Percentiles rank a stretch among this genome's conserved stretches.
Evolutionary conservation across 2,113 vertebrate species (phyloP).

Genomic region (Tachuris rubrigastra): DNA sequence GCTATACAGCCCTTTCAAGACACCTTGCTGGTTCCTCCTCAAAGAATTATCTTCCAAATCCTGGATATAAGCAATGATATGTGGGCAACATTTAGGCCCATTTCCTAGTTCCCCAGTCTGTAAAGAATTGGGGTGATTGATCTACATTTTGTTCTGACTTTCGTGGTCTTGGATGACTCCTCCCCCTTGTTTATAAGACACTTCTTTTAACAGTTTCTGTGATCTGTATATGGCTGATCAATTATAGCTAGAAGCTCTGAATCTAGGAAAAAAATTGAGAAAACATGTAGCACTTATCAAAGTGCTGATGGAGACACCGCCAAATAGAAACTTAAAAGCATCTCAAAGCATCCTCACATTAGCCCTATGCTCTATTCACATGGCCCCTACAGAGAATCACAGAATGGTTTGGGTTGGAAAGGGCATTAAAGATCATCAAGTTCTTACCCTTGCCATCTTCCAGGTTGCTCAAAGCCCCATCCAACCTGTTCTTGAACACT

Average conservation of each 20-base stretch:
- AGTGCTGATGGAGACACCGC: background rate
- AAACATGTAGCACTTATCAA: background rate
- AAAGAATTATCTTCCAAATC: background rate
- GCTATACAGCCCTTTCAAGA: background rate
- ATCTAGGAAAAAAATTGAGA: background rate
- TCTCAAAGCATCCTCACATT: background rate
- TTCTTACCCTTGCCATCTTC: rapidly evolving
- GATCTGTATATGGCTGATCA: background rate
- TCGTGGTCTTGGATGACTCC: background rate
- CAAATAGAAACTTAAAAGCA: background rate
- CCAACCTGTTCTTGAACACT: background rate
- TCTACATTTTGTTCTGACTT: background rate
- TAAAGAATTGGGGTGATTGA: background rate
- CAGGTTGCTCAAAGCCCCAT: background rate
- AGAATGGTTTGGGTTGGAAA: background rate
- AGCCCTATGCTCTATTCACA: background rate
- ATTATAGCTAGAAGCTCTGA: background rate
- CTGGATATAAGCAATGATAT: background rate
- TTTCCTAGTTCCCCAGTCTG: background rate
- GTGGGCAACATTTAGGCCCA: background rate
- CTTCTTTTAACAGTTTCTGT: background rate
- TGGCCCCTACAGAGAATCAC: background rate
- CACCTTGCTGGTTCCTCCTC: background rate
- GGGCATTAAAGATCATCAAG: background rate
- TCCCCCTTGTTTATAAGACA: background rate